Evolutionary conservation across 2,888 invertebrate species (phyloP).

Genomic region (Adela reaumurella): DNA sequence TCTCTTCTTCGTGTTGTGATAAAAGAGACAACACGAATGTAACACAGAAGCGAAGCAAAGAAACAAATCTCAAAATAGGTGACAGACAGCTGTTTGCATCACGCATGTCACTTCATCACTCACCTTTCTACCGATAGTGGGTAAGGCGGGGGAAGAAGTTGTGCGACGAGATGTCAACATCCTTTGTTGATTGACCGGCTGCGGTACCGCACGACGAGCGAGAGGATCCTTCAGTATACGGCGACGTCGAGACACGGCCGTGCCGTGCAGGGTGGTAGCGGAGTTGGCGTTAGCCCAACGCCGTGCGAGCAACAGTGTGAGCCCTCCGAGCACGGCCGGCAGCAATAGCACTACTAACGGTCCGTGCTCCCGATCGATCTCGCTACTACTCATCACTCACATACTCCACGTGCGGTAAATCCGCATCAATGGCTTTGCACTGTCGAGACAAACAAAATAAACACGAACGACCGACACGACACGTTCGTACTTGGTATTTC

Average conservation of each 20-base stretch:
- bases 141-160: neutral
- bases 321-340: conserved; percentile 49
- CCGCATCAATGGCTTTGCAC: neutral
- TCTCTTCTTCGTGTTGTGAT: neutral
- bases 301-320: conserved; percentile 48
- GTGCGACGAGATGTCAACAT: neutral
- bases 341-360: conserved; percentile 55
- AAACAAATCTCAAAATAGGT: neutral
- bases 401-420: conserved; percentile 33
- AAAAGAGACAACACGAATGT: neutral
- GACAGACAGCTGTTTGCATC: neutral
- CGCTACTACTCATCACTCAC: conserved; percentile 56
- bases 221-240: conserved; percentile 51
- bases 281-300: conserved; percentile 50
- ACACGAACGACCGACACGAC: neutral
- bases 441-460: neutral
- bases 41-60: neutral
- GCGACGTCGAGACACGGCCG: conserved; percentile 46
- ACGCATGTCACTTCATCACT: no score
- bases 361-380: conserved; percentile 47
- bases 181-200: conserved; percentile 15
- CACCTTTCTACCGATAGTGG: neutral
- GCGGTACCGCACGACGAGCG: conserved; percentile 35
- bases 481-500: neutral
- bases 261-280: conserved; percentile 34